phyloP scores from a whole-genome alignment of 2,797 vertebrate species.

The Echeneis naucrates region DNA sequence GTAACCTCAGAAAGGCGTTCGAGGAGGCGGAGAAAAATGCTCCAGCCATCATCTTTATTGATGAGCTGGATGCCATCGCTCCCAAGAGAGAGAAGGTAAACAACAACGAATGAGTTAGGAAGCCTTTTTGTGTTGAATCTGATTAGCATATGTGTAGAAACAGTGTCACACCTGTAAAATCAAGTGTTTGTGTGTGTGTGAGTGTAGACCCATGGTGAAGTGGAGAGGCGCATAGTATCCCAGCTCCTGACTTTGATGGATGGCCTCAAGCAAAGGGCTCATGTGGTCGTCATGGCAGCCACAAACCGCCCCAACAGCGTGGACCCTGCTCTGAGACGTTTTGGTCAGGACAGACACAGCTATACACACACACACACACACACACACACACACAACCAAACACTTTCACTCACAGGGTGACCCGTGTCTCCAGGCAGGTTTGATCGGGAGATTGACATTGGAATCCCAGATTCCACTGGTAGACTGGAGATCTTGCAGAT shows the following conservation, averaged over 20 bases:
- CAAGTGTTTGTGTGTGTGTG: slow-evolving; percentile 17
- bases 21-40: slow-evolving; percentile 97
- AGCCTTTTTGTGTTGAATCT: background rate
- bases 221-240: slow-evolving; percentile 95
- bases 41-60: slow-evolving; percentile 97
- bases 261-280: slow-evolving; percentile 94
- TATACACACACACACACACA: background rate
- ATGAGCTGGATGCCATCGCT: slow-evolving; percentile 96
- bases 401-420: background rate
- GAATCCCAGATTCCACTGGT: slow-evolving; percentile 94
- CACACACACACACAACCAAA: background rate
- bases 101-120: background rate
- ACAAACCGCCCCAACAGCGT: slow-evolving; percentile 98
- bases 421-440: slow-evolving; percentile 88
- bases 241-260: slow-evolving; percentile 97
- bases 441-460: slow-evolving; percentile 96
- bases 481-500: slow-evolving; percentile 97
- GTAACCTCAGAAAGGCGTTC: slow-evolving; percentile 96
- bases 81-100: slow-evolving; percentile 97
- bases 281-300: slow-evolving; percentile 97
- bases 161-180: background rate
- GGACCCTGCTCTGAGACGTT: slow-evolving; percentile 92
- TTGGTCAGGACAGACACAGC: slow-evolving; percentile 83
- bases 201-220: slow-evolving; percentile 93
- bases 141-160: background rate